Percentiles rank a stretch among this genome's conserved stretches.
Conservation (phyloP, 37 sponge, comb jelly and placozoan genomes). For the Trichoplax adhaerens region DNA sequence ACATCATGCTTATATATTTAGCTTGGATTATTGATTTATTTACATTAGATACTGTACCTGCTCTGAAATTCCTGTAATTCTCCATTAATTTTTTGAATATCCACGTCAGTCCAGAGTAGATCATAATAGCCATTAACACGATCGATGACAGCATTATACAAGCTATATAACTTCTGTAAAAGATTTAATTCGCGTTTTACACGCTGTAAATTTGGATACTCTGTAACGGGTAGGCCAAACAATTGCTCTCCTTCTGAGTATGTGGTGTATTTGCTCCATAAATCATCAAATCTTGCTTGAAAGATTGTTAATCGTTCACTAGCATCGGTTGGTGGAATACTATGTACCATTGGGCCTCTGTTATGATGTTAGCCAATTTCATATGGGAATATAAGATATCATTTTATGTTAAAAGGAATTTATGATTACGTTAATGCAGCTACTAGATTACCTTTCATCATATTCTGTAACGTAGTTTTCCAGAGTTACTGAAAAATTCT, state of each 20-base stretch:
- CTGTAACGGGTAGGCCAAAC: conserved; percentile 76
- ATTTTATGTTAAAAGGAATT: no score
- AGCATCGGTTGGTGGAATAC: conserved; percentile 75
- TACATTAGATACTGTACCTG: conserved; percentile 22
- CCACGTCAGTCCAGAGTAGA: conserved; percentile 81
- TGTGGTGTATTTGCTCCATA: conserved; percentile 75
- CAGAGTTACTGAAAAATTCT: conserved; percentile 27
- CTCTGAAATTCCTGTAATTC: conserved; percentile 91
- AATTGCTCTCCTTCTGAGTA: conserved; percentile 90
- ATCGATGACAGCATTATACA: conserved; percentile 76
- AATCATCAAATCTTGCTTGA: conserved; percentile 73
- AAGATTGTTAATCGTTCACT: conserved; percentile 74
- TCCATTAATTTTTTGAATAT: conserved; percentile 87
- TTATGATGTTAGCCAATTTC: no score
- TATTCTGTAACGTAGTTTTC: conserved; percentile 30
- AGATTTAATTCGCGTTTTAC: conserved; percentile 65
- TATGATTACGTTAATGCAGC: no score
- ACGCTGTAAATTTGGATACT: conserved; percentile 59
- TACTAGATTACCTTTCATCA: background rate
- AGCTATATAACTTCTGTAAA: conserved; percentile 85
- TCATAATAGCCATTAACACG: conserved; percentile 87
- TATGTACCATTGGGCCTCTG: conserved; percentile 18
- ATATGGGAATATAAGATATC: no score
- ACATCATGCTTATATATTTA: no score
- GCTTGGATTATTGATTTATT: no score